These are phyloP conservation scores for Drosophila mimetica DNA, from an alignment of 2,888 invertebrate genomes.

Conservation along the genomic window DNA sequence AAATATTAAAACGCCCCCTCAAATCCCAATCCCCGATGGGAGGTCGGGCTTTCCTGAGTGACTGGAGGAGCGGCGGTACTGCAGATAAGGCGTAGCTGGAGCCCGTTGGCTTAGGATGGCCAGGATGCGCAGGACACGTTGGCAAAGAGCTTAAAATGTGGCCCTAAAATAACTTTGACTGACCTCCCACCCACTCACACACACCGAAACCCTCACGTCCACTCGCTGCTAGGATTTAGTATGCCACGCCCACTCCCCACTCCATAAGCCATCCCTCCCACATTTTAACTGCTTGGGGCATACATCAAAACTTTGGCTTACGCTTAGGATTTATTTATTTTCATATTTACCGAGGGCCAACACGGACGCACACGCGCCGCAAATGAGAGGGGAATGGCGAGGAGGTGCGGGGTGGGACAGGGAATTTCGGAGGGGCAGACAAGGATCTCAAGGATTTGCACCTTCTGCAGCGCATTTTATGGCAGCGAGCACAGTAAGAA, in stretches of 20 bases:
- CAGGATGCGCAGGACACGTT: constrained; percentile 74
- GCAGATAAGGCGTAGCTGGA: constrained; percentile 66
- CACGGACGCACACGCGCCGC: constrained; percentile 46
- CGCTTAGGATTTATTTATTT: constrained; percentile 81
- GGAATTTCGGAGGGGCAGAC: constrained; percentile 43
- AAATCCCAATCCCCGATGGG: constrained; percentile 44
- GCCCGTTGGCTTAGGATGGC: constrained; percentile 48
- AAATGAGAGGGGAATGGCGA: constrained; percentile 51
- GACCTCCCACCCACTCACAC: constrained; percentile 45
- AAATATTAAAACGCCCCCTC: constrained; percentile 73
- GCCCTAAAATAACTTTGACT: constrained; percentile 77
- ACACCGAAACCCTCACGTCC: constrained; percentile 31
- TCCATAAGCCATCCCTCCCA: constrained; percentile 42
- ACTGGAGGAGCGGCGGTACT: constrained; percentile 57
- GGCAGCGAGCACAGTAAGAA: not conserved
- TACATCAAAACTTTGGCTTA: constrained; percentile 81
- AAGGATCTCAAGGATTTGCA: constrained; percentile 82
- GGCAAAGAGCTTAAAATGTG: constrained; percentile 78
- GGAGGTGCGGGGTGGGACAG: not conserved
- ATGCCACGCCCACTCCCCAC: constrained; percentile 47
- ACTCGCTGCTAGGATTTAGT: constrained; percentile 69
- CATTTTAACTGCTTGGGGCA: constrained; percentile 79
- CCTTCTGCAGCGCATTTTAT: constrained; percentile 51
- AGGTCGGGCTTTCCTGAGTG: constrained; percentile 12
- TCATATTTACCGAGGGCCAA: constrained; percentile 76